Conservation (phyloP, 2,113 vertebrate genomes). For the Lepidothrix coronata region DNA sequence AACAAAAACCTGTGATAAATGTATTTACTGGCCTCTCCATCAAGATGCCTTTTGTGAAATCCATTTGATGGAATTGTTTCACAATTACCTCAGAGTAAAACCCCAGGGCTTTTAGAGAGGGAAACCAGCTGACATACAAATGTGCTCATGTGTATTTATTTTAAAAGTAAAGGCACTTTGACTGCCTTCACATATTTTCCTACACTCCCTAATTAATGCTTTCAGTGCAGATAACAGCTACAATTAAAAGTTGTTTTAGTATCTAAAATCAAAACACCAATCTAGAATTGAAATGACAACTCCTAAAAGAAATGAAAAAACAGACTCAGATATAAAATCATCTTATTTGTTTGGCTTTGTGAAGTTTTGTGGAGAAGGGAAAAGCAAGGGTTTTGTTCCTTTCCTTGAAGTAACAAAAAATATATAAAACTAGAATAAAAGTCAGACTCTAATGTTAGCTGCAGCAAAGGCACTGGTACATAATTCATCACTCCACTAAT, state of each 20-base stretch:
- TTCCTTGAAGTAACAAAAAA: neutral
- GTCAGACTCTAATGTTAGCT: neutral
- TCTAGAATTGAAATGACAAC: neutral
- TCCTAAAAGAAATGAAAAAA: neutral
- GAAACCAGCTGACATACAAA: neutral
- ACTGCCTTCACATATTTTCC: neutral
- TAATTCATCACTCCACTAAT: constrained; percentile 18
- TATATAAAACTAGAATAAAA: neutral
- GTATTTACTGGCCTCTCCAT: neutral
- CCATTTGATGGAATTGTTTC: neutral
- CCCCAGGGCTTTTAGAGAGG: neutral
- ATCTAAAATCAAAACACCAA: neutral
- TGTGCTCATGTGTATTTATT: neutral
- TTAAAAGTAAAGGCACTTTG: neutral
- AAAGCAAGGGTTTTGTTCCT: neutral
- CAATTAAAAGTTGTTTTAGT: constrained; percentile 11
- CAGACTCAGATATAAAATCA: neutral
- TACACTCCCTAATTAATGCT: neutral
- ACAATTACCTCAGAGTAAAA: neutral
- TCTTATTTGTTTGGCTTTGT: neutral
- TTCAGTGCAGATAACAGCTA: neutral
- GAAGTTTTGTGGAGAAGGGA: neutral
- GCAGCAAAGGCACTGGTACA: neutral
- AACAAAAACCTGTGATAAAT: neutral
- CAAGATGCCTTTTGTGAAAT: neutral